Evolutionary conservation across 2,113 vertebrate species (phyloP).

Genomic region (Gallinago jamesoni): DNA sequence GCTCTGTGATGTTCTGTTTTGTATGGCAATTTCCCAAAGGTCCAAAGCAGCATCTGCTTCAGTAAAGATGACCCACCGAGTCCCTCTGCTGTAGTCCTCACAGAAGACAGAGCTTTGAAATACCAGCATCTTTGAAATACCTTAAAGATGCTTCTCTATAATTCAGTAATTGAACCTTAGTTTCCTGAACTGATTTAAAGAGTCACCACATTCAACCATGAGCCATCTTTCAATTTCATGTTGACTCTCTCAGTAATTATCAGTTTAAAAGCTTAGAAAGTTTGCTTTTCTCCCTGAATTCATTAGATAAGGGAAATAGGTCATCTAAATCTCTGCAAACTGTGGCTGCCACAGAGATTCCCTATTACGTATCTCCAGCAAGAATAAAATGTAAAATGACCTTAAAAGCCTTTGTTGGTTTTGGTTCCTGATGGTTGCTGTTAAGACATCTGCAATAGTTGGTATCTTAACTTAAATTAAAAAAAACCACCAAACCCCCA

Average conservation of each 20-base stretch:
- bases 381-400: constrained; percentile 42
- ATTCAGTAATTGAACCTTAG: background rate
- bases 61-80: background rate
- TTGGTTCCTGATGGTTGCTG: constrained; percentile 7
- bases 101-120: background rate
- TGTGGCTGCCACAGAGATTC: constrained; percentile 1
- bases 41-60: background rate
- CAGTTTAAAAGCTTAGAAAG: constrained; percentile 48
- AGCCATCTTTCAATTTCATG: constrained; percentile 40
- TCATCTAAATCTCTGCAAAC: constrained; percentile 29
- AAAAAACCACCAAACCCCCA: background rate
- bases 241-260: constrained; percentile 46
- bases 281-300: constrained; percentile 48
- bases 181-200: constrained; percentile 36
- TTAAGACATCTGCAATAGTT: constrained; percentile 29
- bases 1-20: background rate
- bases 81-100: background rate
- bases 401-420: constrained; percentile 9
- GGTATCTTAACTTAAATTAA: background rate
- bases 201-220: background rate
- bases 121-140: background rate
- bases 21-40: background rate
- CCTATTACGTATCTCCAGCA: constrained; percentile 17
- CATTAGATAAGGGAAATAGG: constrained; percentile 62
- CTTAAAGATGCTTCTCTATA: background rate